Conservation (phyloP, 2,113 vertebrate species). For the Galemys pyrenaicus region DNA sequence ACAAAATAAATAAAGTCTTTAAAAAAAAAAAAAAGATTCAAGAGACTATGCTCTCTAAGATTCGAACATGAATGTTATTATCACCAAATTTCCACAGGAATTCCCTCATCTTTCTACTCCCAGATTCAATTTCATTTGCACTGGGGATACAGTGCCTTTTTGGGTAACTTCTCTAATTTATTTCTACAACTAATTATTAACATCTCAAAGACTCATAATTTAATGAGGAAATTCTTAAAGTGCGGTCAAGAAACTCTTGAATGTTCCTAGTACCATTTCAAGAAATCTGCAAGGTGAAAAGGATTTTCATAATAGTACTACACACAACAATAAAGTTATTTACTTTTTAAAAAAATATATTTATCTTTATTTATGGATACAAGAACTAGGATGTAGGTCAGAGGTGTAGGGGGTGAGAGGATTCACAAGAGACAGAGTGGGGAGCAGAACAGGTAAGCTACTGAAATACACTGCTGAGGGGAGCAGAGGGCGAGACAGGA, state of each 20-base stretch:
- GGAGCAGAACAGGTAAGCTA: too few species aligned
- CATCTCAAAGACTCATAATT: conserved; percentile 22
- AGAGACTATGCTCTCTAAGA: background rate
- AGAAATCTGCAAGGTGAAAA: background rate
- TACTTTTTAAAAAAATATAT: too few species aligned
- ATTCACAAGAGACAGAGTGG: too few species aligned
- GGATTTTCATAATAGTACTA: conserved; percentile 28
- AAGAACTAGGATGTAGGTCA: too few species aligned
- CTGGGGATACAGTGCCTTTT: background rate
- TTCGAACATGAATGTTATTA: background rate
- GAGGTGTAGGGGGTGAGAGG: too few species aligned
- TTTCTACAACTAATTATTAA: conserved; percentile 26
- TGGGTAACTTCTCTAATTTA: conserved; percentile 1
- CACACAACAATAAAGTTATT: background rate
- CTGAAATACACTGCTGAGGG: too few species aligned
- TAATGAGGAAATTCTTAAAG: conserved; percentile 23
- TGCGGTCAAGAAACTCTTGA: background rate
- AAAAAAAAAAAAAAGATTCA: conserved; percentile 21
- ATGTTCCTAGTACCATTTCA: background rate
- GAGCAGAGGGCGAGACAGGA: too few species aligned
- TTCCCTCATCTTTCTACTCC: background rate
- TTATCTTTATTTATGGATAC: too few species aligned
- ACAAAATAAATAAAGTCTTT: too few species aligned
- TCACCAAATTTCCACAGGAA: background rate
- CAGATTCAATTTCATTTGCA: background rate